Evolutionary conservation across 1,140 invertebrate genomes (phyloP).

Genomic region (Tetraneura akinire): DNA sequence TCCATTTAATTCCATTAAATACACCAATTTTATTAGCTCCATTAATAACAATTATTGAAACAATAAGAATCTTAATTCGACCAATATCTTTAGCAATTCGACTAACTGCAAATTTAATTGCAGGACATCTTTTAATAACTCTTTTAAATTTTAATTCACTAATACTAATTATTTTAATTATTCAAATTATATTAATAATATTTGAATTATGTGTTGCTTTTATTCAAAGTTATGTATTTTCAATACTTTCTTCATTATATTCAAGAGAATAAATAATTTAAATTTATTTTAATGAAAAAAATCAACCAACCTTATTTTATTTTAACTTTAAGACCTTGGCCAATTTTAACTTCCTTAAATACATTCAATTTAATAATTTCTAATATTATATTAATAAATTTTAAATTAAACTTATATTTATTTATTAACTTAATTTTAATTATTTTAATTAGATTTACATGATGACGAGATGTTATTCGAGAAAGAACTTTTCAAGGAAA

Average conservation of each 20-base stretch:
- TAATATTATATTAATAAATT: too few species aligned
- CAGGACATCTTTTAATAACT: background rate
- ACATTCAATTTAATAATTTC: too few species aligned
- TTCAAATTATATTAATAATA: background rate
- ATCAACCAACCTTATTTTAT: too few species aligned
- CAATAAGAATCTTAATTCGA: background rate
- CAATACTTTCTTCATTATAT: too few species aligned
- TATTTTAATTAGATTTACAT: background rate
- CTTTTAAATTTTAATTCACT: too few species aligned
- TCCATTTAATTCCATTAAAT: background rate
- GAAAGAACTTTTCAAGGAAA: constrained; percentile 11
- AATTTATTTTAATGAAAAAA: too few species aligned
- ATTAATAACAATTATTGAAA: background rate
- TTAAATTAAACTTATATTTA: too few species aligned
- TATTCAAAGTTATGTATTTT: background rate
- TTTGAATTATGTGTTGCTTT: background rate
- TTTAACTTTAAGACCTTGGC: too few species aligned
- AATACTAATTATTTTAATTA: background rate
- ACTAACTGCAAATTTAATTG: background rate
- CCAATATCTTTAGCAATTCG: background rate
- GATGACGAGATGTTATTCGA: constrained; percentile 18
- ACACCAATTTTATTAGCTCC: background rate
- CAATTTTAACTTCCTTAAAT: too few species aligned
- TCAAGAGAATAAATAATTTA: too few species aligned
- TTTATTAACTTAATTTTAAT: background rate